phyloP scores from a whole-genome alignment of 2,113 vertebrate species.

The Puntigrus tetrazona region DNA sequence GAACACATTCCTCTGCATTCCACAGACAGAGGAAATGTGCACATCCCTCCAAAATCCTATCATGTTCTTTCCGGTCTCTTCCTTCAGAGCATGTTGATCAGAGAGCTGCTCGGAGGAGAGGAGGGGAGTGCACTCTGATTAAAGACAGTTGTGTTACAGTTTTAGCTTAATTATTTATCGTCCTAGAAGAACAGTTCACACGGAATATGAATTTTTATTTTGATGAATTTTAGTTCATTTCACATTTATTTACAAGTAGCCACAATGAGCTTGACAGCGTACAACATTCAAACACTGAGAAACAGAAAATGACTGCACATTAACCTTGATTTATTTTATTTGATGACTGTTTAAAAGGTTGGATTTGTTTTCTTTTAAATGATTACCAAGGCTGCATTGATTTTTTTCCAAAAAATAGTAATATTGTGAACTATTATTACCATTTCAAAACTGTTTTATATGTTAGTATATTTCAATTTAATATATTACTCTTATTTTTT shows the following conservation, averaged over 20 bases:
- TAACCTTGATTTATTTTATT: not conserved
- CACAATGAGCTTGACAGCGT: not conserved
- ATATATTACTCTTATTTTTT: no score
- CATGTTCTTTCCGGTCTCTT: not conserved
- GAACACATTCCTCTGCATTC: slow-evolving; percentile 57
- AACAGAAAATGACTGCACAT: not conserved
- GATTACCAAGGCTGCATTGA: not conserved
- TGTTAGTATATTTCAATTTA: not conserved
- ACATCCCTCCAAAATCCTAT: slow-evolving; percentile 53
- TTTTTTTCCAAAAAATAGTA: not conserved
- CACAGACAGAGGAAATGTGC: slow-evolving; percentile 54
- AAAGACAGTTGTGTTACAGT: slow-evolving; percentile 18
- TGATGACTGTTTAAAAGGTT: not conserved
- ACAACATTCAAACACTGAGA: not conserved
- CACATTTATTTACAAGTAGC: not conserved
- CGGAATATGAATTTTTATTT: not conserved
- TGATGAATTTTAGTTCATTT: not conserved
- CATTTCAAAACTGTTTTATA: not conserved
- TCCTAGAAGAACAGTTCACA: not conserved
- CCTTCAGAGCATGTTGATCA: slow-evolving; percentile 6
- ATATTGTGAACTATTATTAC: not conserved
- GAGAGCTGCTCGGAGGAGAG: not conserved
- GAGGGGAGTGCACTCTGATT: not conserved
- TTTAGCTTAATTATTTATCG: not conserved
- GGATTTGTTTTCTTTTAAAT: not conserved